These are phyloP conservation scores for Synergus umbraculus DNA, from an alignment of 2,888 invertebrate genomes.

Conservation along the genomic window DNA sequence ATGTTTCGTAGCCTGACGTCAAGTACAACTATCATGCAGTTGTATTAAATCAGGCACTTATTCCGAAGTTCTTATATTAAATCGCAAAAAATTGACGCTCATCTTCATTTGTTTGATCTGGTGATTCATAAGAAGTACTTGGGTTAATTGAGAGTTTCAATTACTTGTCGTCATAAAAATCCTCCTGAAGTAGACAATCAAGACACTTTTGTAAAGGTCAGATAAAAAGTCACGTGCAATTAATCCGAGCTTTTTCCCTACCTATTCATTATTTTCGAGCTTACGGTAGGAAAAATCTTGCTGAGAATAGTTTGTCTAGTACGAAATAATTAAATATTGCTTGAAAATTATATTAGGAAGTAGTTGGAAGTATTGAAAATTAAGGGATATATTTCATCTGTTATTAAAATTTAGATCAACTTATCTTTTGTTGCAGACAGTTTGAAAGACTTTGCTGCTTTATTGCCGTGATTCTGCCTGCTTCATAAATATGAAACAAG, in stretches of 20 bases:
- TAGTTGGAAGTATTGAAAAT: conserved; percentile 1
- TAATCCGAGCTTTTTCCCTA: not conserved
- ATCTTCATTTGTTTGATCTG: conserved; percentile 13
- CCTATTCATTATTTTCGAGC: not conserved
- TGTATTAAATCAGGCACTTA: not conserved
- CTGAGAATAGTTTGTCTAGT: not conserved
- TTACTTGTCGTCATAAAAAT: conserved; percentile 31
- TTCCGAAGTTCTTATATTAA: not conserved
- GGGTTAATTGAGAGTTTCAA: conserved; percentile 24
- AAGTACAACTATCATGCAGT: not conserved
- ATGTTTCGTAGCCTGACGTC: not conserved
- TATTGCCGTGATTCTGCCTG: not conserved
- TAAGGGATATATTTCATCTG: not conserved
- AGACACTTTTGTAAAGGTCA: conserved; percentile 7
- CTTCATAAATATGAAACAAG: conserved; percentile 28
- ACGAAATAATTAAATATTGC: not conserved
- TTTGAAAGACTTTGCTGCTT: conserved; percentile 15
- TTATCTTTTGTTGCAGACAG: conserved; percentile 1
- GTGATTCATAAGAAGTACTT: conserved; percentile 10
- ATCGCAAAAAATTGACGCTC: not conserved
- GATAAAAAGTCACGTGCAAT: not conserved
- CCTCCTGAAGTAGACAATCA: conserved; percentile 7
- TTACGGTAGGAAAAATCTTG: not conserved
- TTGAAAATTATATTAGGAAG: conserved; percentile 27
- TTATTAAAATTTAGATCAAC: not conserved